Conservation (phyloP, 2,113 vertebrate species). For the rabbit (Oryctolagus cuniculus) region mOryCun1.1 NC_091432.1:170532501-170533000, state of each 20-base stretch:
- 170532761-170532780: constrained; percentile 32
- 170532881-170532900: neutral
- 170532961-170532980: neutral
- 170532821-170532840: neutral
- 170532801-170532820: neutral
- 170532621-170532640: no score
- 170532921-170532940: neutral
- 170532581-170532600: no score
- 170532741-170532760: constrained; percentile 60
- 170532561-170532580: no score
- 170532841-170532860: constrained; percentile 37
- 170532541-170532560: no score
- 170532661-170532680: neutral
- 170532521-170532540: no score
- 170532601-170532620: no score
- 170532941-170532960: constrained; percentile 41
- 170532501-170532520: no score
- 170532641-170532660: no score
- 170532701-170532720: constrained; percentile 45
- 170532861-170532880: constrained; percentile 58
- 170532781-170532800: constrained; percentile 21
- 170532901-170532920: neutral
- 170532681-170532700: constrained; percentile 47
- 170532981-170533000: neutral
- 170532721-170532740: neutral